Conservation (phyloP, 2,888 invertebrate species). For the Phania funesta region DNA sequence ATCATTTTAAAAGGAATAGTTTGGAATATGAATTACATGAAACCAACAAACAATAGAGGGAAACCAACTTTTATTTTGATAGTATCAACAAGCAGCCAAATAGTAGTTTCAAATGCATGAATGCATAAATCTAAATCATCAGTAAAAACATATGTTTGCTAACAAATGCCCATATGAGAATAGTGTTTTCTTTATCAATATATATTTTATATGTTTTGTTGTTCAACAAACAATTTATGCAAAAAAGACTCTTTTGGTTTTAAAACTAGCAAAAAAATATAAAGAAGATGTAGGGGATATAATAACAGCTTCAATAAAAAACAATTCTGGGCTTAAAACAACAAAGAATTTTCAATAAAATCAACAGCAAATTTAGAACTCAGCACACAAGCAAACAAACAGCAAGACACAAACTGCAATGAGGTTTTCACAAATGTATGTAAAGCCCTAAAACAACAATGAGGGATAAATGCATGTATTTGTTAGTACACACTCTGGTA, state of each 20-base stretch:
- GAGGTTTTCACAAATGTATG: conserved; percentile 33
- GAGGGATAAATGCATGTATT: background rate
- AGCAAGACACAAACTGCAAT: conserved; percentile 16
- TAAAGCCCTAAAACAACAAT: conserved; percentile 31
- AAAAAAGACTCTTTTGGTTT: background rate
- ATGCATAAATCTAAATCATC: background rate
- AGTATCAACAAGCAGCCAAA: background rate
- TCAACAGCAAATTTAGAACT: conserved; percentile 30
- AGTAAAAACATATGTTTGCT: conserved; percentile 5
- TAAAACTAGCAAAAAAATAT: conserved; percentile 21
- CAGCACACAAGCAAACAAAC: background rate
- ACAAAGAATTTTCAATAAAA: conserved; percentile 40
- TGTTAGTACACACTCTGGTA: background rate
- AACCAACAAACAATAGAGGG: background rate
- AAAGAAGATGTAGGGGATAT: conserved; percentile 23
- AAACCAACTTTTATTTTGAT: conserved; percentile 8
- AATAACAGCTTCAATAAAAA: conserved; percentile 3
- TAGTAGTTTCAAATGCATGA: background rate
- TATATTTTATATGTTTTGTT: background rate
- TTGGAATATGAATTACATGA: background rate
- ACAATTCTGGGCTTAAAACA: conserved; percentile 3
- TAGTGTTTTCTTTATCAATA: conserved; percentile 3
- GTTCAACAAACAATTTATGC: background rate
- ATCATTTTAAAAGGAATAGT: conserved; percentile 2
- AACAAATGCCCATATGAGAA: conserved; percentile 2